Evolutionary conservation across 2,888 invertebrate genomes (phyloP), one percentile per base, ranked within the genome.

Genomic region (Napeogenes inachia): DNA sequence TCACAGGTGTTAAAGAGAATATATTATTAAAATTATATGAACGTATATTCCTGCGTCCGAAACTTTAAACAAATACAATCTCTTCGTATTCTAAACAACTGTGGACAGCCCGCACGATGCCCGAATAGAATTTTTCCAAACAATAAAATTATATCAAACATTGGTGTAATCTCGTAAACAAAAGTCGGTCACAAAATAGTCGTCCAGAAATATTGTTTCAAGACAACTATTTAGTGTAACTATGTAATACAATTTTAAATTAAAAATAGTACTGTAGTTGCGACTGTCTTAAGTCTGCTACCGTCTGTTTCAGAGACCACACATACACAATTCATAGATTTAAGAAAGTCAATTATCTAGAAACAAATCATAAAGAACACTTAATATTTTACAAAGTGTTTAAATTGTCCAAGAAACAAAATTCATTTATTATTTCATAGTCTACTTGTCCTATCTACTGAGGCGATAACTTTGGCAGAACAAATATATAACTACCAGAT

Each of bases 1-100:
- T 92, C 92, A 92, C 92, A 92, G 92, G 92, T 92, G 91, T 92
- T 90, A 87, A 84, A 89, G 85, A 86, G 88, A 82, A 85, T 79
- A 81, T 75, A 76, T 75, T 76, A 75, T 70, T 74, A 77, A 77
- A 74, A 77, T 79, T 76, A 76, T 67, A 71, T 69, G 67, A 68
- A 68, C 65, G 71, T 75, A 75, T 74, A 59, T 60, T 47, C 56
- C 56, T 38, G 46, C 59, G 56, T 63, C 50, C 59, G 45, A 60
- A 60, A 38, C 54, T 55, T 54, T 62, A 59, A 59, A 62, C 61
- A 50, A 62, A 68, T 62, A 58, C 70, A 59, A 59, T 67, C 60
- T 64, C 61, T 58, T 58, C 42, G 46, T 13, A 54, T 50, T 45
- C 30, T 45, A 60, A 65, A 68, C 62, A 62, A 61, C 60, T 62